Percentiles rank a stretch among this genome's conserved stretches.
phyloP scores from a whole-genome alignment of 2,113 vertebrate species.

The Chloropsis cyanopogon region DNA sequence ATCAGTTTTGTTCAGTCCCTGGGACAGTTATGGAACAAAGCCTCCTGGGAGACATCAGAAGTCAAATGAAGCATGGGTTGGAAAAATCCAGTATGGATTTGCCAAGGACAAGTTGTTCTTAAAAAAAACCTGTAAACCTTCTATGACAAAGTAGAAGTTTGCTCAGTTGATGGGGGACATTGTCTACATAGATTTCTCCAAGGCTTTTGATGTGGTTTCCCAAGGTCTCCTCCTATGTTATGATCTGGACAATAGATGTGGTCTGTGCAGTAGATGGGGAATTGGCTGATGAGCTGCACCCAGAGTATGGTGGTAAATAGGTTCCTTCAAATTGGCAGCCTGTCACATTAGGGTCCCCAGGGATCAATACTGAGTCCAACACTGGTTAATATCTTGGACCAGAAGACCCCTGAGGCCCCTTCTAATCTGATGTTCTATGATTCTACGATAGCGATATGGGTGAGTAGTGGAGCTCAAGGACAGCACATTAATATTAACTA shows the following conservation, averaged over 20 bases:
- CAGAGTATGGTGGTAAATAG: neutral
- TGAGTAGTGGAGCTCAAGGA: neutral
- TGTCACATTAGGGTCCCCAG: neutral
- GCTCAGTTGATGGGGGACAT: too few species aligned
- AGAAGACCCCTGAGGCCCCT: neutral
- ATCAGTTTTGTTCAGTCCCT: neutral
- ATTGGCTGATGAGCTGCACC: neutral
- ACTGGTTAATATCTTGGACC: neutral
- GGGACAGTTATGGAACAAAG: neutral
- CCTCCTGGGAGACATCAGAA: neutral
- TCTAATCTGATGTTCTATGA: neutral
- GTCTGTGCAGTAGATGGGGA: neutral
- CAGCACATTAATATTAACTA: conserved; percentile 24
- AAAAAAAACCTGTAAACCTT: neutral
- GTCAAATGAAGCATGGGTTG: neutral
- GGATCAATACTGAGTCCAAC: neutral
- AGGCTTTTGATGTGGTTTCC: neutral
- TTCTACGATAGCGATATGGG: neutral
- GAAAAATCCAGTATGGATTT: neutral
- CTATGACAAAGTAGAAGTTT: neutral
- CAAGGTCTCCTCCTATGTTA: neutral
- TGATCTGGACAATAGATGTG: neutral
- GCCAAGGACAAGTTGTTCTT: fast-evolving
- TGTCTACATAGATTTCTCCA: neutral
- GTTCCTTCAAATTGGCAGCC: neutral